Evolutionary conservation across 2,113 vertebrate genomes (phyloP), one percentile per base, ranked within the genome.

Genomic region (Chiloscyllium plagiosum): DNA sequence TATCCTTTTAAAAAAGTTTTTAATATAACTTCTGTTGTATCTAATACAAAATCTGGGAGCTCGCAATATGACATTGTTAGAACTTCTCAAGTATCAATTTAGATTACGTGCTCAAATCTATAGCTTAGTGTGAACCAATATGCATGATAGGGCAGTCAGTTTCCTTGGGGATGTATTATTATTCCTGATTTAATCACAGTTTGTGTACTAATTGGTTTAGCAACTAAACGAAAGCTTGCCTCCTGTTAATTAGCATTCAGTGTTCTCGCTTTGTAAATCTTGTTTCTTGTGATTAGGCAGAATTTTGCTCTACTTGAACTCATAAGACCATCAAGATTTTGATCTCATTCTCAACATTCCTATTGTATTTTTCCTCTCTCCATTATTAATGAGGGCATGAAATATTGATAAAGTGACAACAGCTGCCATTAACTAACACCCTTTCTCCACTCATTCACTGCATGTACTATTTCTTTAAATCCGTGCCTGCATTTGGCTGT

Each of bases 361-460:
- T 76, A 26, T 56, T 89, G 65, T 72, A 61, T 95, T 72, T 72
- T 33, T 42, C 52, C 12, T 72, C 26, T 95, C 69, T 95, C 42
- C 1, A 47, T 95, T 95, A 72, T 72, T 95, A 95, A 33, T 72
- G 69, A 50, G 94, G 33, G 69, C 93, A 95, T 95, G 94, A 19
- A 69, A 72, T 93, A 65, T 37, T 93, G 89, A 93, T 68, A 61
- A 76, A 72, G 94, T 95, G 68, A 70, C 94, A 50, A 29, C 94
- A 70, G 94, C 68, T 72, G 94, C n/a, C 68, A 52, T 95, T 42
- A 70, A 95, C 94, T 95, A 68, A 93, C 68, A 72, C 66, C 66
- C 96, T 17, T 97, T 0, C 96, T 96, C 96, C 96, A 0, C 96
- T 96, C 78, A 95, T 52, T 65, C 95, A 37, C 95, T 95, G 78